Evolutionary conservation across 2,888 invertebrate species (phyloP), one percentile per base, ranked within the genome.

Genomic region (Sesamia inferens): DNA sequence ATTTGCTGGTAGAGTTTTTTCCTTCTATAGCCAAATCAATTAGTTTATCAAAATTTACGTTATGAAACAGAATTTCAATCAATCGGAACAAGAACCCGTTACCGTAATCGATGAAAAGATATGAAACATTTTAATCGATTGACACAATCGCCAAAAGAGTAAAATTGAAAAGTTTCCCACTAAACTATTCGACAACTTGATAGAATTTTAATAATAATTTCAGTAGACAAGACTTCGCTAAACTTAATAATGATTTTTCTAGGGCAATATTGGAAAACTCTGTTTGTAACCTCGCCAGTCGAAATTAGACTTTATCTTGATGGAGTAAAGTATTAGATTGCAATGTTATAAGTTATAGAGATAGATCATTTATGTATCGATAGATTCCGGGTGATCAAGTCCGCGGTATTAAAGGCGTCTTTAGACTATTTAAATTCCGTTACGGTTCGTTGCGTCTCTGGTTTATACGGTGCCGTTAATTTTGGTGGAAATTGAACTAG

Each of bases 401-500:
- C 86, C 88, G 89, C 88, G 89, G 88, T 90, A 88, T 90, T 92
- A 93, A 93, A 95, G 92, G 92, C 93, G 93, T 93, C 94, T 94
- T 92, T 92, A 93, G 95, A 95, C 96, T 95, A 96, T 95, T 96
- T 95, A 95, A 95, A 96, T 96, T 96, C 96, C 96, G 82, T 92
- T 95, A 88, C 94, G 95, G 96, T 95, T 96, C 96, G 96, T 96
- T 96, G 96, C 96, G 91, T 93, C 90, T 91, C 93, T 96, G 95
- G 93, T 96, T 96, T 96, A 96, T 96, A 93, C 96, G 91, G 92
- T 83, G 93, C 95, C 93, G 96, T 96, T 96, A 96, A 96, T 96
- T 96, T 95, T 90, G 91, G 91, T 89, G 91, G 92, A 94, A 96
- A 95, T 95, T 96, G 93, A 92, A 92, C 89, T 89, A 64, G 73